Evolutionary conservation across 1,140 invertebrate genomes (phyloP), one percentile per base, ranked within the genome.

Genomic region (Aphelenchoides avenae): DNA sequence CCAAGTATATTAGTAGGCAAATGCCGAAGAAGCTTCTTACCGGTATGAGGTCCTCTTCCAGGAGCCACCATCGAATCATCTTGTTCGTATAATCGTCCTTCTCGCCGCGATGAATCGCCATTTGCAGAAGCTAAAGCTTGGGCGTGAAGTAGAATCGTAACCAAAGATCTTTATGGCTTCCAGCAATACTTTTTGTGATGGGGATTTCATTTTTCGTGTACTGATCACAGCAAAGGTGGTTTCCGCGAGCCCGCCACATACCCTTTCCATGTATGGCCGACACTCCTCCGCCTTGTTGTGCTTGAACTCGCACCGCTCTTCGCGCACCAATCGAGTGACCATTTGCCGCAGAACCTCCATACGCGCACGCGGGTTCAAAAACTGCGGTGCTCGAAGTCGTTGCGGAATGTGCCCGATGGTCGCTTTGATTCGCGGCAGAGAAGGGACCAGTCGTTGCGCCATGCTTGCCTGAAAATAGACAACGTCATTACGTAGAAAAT

Each of bases 21-120:
- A n/a, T n/a, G n/a, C n/a, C n/a, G n/a, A n/a, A n/a, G n/a, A n/a
- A n/a, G n/a, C n/a, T n/a, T n/a, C n/a, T n/a, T n/a, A n/a, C n/a
- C n/a, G n/a, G n/a, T n/a, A n/a, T n/a, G n/a, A n/a, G n/a, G n/a
- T n/a, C 60, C 30, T 60, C 54, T 41, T 72, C 72, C 20, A 59
- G 57, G 7, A 72, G 30, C 70, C 70, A 72, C 71, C 71, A 72
- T 15, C 71, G 39, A 34, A 75, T 49, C 70, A 75, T 74, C 46
- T 72, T 63, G 4, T 50, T 39, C 13, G 71, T 72, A 41, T 75
- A 71, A n/a, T 61, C 65, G 48, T 72, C 71, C 31, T 55, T 43
- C 33, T 30, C 34, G 13, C 67, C 71, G 22, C 68, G 47, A 39
- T 66, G 37, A 13, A 72, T 53, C n/a, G 51, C 71, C n/a, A 72